A percentile compares a stretch with the other conserved stretches of the same genome.
Evolutionary conservation across 2,797 vertebrate genomes (phyloP).

Genomic region (Falco novaeseelandiae): DNA sequence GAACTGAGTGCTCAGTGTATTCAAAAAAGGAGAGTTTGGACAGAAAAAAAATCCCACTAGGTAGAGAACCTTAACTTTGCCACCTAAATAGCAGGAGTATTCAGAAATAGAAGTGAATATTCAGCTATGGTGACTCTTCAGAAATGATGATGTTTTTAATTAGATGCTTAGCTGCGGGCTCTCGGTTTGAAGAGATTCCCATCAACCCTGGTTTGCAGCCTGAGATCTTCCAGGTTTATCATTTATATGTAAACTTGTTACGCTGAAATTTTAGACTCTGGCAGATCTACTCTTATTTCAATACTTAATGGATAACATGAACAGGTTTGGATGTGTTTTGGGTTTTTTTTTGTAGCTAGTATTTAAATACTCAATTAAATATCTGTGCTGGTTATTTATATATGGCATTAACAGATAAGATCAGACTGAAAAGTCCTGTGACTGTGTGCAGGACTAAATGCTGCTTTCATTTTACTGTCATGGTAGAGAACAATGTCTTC

Average conservation of each 20-base stretch:
- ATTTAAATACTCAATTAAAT: constrained; percentile 2
- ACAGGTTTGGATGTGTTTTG: neutral
- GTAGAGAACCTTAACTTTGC: neutral
- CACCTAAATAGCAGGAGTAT: neutral
- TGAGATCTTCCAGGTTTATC: neutral
- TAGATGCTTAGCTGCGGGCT: neutral
- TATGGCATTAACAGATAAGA: constrained; percentile 20
- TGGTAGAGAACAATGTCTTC: neutral
- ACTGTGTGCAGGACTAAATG: neutral
- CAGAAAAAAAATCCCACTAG: neutral
- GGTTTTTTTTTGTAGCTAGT: neutral
- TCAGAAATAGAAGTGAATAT: neutral
- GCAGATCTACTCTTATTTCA: neutral
- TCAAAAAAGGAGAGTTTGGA: neutral
- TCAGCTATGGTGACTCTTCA: neutral
- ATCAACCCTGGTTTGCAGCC: neutral
- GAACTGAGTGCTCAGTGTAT: neutral
- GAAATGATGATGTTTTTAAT: neutral
- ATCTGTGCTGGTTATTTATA: neutral
- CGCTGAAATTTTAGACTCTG: neutral
- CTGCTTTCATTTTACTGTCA: constrained; percentile 19
- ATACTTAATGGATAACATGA: neutral
- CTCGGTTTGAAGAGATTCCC: neutral
- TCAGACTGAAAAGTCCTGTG: constrained; percentile 24
- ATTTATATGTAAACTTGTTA: neutral